Evolutionary conservation across 2,797 vertebrate genomes (phyloP).

Genomic region (Catharus ustulatus): DNA sequence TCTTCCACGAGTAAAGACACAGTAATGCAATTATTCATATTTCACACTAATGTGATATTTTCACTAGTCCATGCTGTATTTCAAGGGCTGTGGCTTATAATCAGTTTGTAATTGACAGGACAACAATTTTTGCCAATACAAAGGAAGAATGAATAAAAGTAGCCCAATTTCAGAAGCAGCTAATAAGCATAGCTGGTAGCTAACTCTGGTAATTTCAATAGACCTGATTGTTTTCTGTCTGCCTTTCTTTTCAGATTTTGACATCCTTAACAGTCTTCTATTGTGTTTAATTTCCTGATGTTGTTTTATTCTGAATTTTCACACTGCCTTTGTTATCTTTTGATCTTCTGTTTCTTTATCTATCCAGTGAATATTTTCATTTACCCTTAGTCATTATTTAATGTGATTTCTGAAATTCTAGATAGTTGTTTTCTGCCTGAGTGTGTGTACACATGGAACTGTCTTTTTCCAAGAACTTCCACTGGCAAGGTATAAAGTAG

Average conservation of each 20-base stretch:
- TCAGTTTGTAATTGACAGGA: not conserved
- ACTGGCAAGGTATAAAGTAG: not conserved
- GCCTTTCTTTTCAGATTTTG: not conserved
- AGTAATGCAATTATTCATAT: not conserved
- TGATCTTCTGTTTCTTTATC: not conserved
- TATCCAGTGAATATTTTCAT: not conserved
- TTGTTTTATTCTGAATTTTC: not conserved
- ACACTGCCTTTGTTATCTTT: not conserved
- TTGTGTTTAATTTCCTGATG: not conserved
- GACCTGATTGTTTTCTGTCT: not conserved
- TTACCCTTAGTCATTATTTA: not conserved
- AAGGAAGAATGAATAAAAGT: not conserved
- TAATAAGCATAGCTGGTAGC: not conserved
- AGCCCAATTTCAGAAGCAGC: not conserved
- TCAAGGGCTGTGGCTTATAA: not conserved
- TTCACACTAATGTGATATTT: not conserved
- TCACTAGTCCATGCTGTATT: not conserved
- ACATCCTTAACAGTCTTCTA: not conserved
- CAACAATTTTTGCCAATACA: not conserved
- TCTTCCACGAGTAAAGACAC: not conserved
- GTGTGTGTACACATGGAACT: fast-evolving
- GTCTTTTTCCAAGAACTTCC: not conserved
- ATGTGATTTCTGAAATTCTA: not conserved
- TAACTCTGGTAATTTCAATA: not conserved
- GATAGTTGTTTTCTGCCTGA: not conserved